These are phyloP conservation scores for Pipa parva DNA, from an alignment of 2,113 vertebrate genomes.

Conservation along the genomic window DNA sequence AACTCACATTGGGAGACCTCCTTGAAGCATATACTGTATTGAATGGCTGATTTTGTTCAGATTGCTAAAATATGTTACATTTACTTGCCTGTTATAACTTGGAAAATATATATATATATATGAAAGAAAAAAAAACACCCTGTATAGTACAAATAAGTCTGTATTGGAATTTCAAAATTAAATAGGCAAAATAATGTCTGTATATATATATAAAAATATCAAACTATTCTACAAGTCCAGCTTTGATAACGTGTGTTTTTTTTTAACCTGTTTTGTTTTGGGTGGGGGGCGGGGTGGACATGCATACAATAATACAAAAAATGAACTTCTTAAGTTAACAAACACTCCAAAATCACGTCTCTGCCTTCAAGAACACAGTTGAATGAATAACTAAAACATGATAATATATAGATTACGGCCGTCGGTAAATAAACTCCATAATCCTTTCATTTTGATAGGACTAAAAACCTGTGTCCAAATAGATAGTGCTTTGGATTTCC, in stretches of 20 bases:
- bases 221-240: constrained; percentile 40
- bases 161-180: constrained; percentile 39
- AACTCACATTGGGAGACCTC: constrained; percentile 35
- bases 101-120: constrained; percentile 28
- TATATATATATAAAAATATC: constrained; percentile 24
- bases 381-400: too few relatives aligned
- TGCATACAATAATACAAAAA: too few relatives aligned
- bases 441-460: too few relatives aligned
- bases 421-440: too few relatives aligned
- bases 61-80: constrained; percentile 36
- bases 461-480: too few relatives aligned
- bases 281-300: too few relatives aligned
- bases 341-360: too few relatives aligned
- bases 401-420: too few relatives aligned
- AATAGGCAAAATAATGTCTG: constrained; percentile 35
- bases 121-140: constrained; percentile 35
- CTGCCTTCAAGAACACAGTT: too few relatives aligned
- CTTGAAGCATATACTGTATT: constrained; percentile 41
- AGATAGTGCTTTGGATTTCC: too few relatives aligned
- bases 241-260: constrained; percentile 29
- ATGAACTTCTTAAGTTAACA: too few relatives aligned
- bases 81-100: constrained; percentile 39
- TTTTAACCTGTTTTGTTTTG: neutral
- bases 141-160: constrained; percentile 40
- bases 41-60: constrained; percentile 43